These are phyloP conservation scores for Ceratina calcarata DNA, from an alignment of 1,140 invertebrate genomes.

Conservation along the genomic window DNA sequence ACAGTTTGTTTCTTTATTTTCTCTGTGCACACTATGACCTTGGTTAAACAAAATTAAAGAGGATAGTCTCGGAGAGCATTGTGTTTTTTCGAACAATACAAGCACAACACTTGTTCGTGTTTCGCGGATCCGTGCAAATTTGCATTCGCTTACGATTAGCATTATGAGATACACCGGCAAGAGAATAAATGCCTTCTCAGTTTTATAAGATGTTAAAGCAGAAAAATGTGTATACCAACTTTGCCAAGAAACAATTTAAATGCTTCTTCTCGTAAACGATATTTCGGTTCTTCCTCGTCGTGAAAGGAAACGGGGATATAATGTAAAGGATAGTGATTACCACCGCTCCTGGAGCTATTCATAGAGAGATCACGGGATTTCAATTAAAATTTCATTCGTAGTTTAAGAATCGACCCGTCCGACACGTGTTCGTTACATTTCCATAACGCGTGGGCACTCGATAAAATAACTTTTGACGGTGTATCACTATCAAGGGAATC, in stretches of 20 bases:
- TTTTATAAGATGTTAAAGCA: neutral
- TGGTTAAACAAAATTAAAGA: conserved; percentile 34
- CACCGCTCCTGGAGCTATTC: neutral
- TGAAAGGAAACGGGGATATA: neutral
- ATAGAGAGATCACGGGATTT: neutral
- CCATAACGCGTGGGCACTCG: conserved; percentile 4
- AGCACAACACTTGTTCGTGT: neutral
- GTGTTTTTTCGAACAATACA: conserved; percentile 9
- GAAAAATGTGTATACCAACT: neutral
- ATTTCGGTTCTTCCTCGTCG: neutral
- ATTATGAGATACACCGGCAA: neutral
- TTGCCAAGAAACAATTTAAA: neutral
- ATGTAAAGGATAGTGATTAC: neutral
- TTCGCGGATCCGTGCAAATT: neutral
- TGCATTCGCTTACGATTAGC: neutral
- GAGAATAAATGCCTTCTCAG: neutral
- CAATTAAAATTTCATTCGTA: conserved; percentile 17
- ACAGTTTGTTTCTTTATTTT: neutral
- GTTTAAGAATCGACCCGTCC: neutral
- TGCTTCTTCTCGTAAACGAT: neutral
- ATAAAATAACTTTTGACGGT: neutral
- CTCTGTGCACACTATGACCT: neutral
- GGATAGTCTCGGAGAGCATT: conserved; percentile 1
- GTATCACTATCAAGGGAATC: neutral
- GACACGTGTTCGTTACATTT: conserved; percentile 25